Evolutionary conservation across 1,140 invertebrate genomes (phyloP).

Genomic region (Carcinoscorpius rotundicauda): DNA sequence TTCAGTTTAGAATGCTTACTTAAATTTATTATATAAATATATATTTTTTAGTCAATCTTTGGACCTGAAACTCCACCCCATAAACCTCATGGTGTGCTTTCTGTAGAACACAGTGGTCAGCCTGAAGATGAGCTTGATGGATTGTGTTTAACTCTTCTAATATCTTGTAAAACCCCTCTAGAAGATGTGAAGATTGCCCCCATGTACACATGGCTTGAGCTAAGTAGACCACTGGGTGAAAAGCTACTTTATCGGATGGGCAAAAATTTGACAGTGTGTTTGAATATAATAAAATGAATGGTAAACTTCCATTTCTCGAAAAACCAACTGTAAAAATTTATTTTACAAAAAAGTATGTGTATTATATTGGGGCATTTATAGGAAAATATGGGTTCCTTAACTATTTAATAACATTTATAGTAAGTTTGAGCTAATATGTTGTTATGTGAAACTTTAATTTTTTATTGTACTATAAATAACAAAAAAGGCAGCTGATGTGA

Average conservation of each 20-base stretch:
- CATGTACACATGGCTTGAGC: slow-evolving; percentile 77
- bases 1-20: neutral
- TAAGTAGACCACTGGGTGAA: slow-evolving; percentile 53
- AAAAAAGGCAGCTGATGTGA: too few species aligned
- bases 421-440: too few species aligned
- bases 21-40: slow-evolving; percentile 5
- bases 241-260: slow-evolving; percentile 50
- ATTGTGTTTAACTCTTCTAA: slow-evolving; percentile 63
- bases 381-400: too few species aligned
- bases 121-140: slow-evolving; percentile 50
- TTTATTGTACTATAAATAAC: too few species aligned
- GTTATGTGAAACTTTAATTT: too few species aligned
- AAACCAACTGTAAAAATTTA: too few species aligned
- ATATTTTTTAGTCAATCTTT: slow-evolving; percentile 58
- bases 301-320: too few species aligned
- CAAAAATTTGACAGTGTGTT: slow-evolving; percentile 59
- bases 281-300: slow-evolving; percentile 51
- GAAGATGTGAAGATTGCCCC: slow-evolving; percentile 64
- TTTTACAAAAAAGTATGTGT: too few species aligned
- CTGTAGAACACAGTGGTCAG: slow-evolving; percentile 34
- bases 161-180: slow-evolving; percentile 69
- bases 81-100: slow-evolving; percentile 50
- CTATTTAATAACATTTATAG: too few species aligned
- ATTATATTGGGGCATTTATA: too few species aligned
- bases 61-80: slow-evolving; percentile 71